A percentile compares a stretch with the other conserved stretches of the same genome.
phyloP scores from a whole-genome alignment of 2,888 invertebrate species.

The Eurytoma californica region DNA sequence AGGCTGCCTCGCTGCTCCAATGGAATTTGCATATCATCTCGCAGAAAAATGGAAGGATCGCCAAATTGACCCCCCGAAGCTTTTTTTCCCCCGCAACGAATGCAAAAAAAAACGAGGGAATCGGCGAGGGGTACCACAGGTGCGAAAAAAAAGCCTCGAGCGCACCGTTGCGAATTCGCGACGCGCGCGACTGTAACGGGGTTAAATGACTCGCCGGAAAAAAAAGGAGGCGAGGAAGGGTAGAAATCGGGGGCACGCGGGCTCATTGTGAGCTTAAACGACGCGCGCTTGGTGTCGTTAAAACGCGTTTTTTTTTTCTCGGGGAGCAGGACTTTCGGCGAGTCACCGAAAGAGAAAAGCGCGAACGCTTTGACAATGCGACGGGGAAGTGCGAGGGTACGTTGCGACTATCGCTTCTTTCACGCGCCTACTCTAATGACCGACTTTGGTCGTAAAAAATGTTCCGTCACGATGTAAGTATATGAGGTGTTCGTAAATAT shows the following conservation, averaged over 20 bases:
- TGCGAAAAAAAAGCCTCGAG: conserved; percentile 6
- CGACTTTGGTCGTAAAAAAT: conserved; percentile 48
- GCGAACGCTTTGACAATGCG: conserved; percentile 52
- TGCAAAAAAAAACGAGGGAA: conserved; percentile 27
- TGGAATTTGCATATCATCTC: conserved; percentile 60
- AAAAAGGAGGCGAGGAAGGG: conserved; percentile 63
- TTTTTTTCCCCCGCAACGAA: conserved; percentile 52
- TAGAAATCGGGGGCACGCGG: conserved; percentile 59
- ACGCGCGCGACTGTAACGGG: conserved; percentile 57
- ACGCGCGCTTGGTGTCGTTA: conserved; percentile 67
- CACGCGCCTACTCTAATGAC: conserved; percentile 46
- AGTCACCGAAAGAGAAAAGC: conserved; percentile 68
- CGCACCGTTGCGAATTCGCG: conserved; percentile 43
- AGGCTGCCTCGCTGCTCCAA: conserved; percentile 29
- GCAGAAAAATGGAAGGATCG: conserved; percentile 46
- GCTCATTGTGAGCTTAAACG: conserved; percentile 72
- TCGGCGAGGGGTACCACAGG: neutral
- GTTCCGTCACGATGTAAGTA: conserved; percentile 65
- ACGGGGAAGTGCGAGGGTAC: conserved; percentile 30
- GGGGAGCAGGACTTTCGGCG: conserved; percentile 66
- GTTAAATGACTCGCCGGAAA: conserved; percentile 69
- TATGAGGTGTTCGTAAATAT: too few relatives aligned
- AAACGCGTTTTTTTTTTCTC: conserved; percentile 65
- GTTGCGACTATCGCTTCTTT: conserved; percentile 57
- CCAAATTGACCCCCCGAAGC: conserved; percentile 26